Evolutionary conservation across 1,140 invertebrate species (phyloP), one percentile per base, ranked within the genome.

Genomic region (Leptopilina boulardi): DNA sequence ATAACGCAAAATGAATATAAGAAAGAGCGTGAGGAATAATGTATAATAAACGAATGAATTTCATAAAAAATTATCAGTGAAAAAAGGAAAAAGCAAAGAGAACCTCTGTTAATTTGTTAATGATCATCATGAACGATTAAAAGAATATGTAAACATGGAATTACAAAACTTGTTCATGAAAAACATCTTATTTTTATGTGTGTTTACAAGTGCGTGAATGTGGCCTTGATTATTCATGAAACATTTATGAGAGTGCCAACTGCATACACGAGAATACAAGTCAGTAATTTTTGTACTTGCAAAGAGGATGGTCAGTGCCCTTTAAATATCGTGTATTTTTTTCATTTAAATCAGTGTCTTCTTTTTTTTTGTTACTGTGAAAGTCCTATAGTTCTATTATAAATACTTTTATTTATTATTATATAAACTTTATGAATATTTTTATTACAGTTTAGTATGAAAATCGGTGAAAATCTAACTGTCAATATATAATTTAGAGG

Each of bases 171-270:
- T n/a, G 2, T 51, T n/a, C n/a, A 18, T 15, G 15, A 51, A 51
- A n/a, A 51, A 18, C 15, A 3, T 51, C 15, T 18, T 51, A 6
- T 18, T 51, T 18, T 51, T 51, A n/a, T 47, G 18, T 51, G 47
- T 51, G n/a, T 51, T 51, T 51, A 51, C 47, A 51, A 51, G 47
- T 51, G 47, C 47, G 47, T 51, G 47, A 51, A 51, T 51, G 47
- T 18, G 47, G 47, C 47, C 47, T 51, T 51, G 47, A 51, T n/a
- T 51, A 51, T 51, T 51, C 47, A 51, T 51, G 47, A 51, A 51
- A 51, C 47, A 51, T 51, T 51, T 51, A 51, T 51, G 47, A 51
- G 47, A 44, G 42, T 51, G 47, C 47, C 47, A 51, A 18, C 47
- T 51, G 13, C 47, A 51, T n/a, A 38, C 15, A 18, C 0, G 15